These are phyloP conservation scores for Onychorhynchus coronatus DNA, from an alignment of 2,113 vertebrate genomes.

Conservation along the genomic window DNA sequence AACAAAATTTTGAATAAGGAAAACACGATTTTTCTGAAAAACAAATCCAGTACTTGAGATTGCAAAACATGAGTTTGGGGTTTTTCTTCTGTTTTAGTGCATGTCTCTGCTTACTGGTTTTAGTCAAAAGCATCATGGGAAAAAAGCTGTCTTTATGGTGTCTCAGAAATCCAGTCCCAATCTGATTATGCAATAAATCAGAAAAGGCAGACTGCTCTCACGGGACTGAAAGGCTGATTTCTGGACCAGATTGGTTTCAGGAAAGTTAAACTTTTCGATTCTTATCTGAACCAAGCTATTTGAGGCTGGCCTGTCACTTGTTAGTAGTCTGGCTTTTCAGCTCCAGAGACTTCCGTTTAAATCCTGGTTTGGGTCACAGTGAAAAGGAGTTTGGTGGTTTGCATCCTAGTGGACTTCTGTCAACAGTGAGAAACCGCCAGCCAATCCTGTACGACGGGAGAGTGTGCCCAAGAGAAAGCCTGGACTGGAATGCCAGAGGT, in stretches of 20 bases:
- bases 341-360: constrained; percentile 17
- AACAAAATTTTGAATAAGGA: not conserved
- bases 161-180: not conserved
- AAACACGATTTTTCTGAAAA: not conserved
- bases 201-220: not conserved
- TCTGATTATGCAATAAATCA: not conserved
- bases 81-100: not conserved
- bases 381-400: constrained; percentile 33
- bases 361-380: constrained; percentile 41
- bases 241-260: not conserved
- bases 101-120: not conserved
- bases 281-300: not conserved
- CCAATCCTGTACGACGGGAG: not conserved
- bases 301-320: not conserved
- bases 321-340: constrained; percentile 16
- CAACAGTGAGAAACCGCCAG: not conserved
- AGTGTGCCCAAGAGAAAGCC: not conserved
- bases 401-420: constrained; percentile 19
- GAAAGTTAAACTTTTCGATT: not conserved
- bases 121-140: not conserved
- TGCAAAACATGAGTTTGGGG: not conserved
- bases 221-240: not conserved
- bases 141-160: not conserved
- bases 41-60: not conserved
- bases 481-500: not conserved